Conservation (phyloP, 2,113 vertebrate species). For the Cettia cetti region DNA sequence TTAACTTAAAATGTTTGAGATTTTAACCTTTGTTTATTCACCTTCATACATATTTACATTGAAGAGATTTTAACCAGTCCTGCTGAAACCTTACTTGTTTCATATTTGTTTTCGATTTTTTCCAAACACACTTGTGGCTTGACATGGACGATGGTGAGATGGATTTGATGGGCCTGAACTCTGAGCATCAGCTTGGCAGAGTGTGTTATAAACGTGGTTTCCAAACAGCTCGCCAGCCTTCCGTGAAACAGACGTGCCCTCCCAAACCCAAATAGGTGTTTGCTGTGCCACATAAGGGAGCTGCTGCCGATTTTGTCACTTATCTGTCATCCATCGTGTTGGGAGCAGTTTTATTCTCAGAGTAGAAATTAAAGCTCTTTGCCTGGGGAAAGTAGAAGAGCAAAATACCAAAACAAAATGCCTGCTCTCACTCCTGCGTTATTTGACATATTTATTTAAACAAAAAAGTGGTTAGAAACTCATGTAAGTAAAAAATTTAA, state of each 20-base stretch:
- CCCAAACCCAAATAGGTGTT: slow-evolving; percentile 56
- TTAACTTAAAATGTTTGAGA: slow-evolving; percentile 40
- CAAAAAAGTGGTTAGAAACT: slow-evolving; percentile 55
- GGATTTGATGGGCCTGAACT: slow-evolving; percentile 69
- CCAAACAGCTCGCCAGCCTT: slow-evolving; percentile 63
- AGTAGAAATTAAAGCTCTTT: slow-evolving; percentile 58
- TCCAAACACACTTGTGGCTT: slow-evolving; percentile 66
- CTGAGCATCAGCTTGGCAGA: slow-evolving; percentile 61
- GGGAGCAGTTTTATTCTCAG: slow-evolving; percentile 66
- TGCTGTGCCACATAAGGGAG: slow-evolving; percentile 53
- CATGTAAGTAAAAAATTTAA: slow-evolving; percentile 61
- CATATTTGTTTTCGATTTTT: slow-evolving; percentile 66
- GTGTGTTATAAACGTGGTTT: slow-evolving; percentile 58
- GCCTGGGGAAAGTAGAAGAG: slow-evolving; percentile 59
- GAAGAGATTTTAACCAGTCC: slow-evolving; percentile 58
- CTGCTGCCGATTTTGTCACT: slow-evolving; percentile 32
- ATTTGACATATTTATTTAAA: slow-evolving; percentile 64
- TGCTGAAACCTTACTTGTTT: slow-evolving; percentile 69
- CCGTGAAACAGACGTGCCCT: slow-evolving; percentile 57
- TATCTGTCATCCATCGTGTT: slow-evolving; percentile 58
- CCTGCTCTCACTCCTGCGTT: slow-evolving; percentile 47
- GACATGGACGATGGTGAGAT: slow-evolving; percentile 67
- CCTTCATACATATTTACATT: slow-evolving; percentile 63
- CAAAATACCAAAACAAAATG: slow-evolving; percentile 54
- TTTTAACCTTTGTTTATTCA: slow-evolving; percentile 67